These are phyloP conservation scores for Pseudochromis fuscus DNA, from an alignment of 2,797 vertebrate species.

Conservation along the genomic window DNA sequence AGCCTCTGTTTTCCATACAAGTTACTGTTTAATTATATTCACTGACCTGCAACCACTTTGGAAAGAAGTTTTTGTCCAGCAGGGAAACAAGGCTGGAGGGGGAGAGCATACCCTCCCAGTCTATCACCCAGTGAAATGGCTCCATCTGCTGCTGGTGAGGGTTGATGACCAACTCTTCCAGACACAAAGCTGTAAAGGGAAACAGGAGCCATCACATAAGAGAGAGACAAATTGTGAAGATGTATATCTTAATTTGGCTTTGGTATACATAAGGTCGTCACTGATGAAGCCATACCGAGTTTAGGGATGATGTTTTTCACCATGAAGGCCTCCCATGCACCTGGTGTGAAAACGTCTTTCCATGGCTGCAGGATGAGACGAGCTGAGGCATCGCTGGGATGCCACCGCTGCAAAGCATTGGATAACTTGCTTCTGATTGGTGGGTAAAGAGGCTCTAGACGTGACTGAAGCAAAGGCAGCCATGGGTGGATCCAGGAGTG, in stretches of 20 bases:
- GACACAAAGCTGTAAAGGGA: slow-evolving; percentile 87
- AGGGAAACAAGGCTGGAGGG: slow-evolving; percentile 93
- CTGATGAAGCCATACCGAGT: slow-evolving; percentile 85
- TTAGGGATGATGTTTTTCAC: slow-evolving; percentile 98
- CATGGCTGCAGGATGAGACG: slow-evolving; percentile 98
- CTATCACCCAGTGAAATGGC: slow-evolving; percentile 96
- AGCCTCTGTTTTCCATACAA: not conserved
- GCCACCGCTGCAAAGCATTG: slow-evolving; percentile 96
- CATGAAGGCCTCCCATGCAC: slow-evolving; percentile 99
- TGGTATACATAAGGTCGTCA: not conserved
- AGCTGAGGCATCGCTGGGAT: slow-evolving; percentile 95
- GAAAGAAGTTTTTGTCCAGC: slow-evolving; percentile 97
- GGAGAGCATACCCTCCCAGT: slow-evolving; percentile 98
- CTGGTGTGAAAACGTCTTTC: slow-evolving; percentile 96
- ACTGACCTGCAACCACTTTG: slow-evolving; percentile 97
- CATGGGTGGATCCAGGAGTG: slow-evolving; percentile 99
- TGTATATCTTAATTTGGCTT: not conserved
- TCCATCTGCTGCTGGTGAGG: slow-evolving; percentile 99
- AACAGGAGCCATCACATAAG: not conserved
- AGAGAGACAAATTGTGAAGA: not conserved
- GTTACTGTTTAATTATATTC: not conserved
- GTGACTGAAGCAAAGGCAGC: slow-evolving; percentile 93
- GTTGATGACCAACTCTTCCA: slow-evolving; percentile 95
- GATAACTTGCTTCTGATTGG: slow-evolving; percentile 96
- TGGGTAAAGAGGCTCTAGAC: slow-evolving; percentile 94